phyloP scores from a whole-genome alignment of 2,113 vertebrate genomes.

The Psittacara wagleri region DNA sequence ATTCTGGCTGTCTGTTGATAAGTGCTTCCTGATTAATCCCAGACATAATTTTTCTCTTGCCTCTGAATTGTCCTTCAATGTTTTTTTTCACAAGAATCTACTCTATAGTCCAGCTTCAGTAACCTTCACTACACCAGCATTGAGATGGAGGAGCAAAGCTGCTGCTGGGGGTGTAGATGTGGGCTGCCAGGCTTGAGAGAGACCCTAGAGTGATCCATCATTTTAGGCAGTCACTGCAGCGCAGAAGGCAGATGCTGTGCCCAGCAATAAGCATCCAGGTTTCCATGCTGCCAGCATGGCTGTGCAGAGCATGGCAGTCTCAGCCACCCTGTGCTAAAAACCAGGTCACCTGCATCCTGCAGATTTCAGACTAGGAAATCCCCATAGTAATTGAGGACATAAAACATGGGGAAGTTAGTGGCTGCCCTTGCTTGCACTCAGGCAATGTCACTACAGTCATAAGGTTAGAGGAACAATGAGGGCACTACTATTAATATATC shows the following conservation, averaged over 20 bases:
- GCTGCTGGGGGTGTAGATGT: neutral
- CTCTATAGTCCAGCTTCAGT: neutral
- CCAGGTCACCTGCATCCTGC: neutral
- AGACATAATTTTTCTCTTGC: neutral
- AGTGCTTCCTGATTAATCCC: neutral
- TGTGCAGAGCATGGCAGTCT: neutral
- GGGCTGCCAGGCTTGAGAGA: neutral
- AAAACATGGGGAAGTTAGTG: neutral
- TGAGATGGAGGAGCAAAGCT: neutral
- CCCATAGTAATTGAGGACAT: neutral
- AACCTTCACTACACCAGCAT: neutral
- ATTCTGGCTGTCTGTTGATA: neutral
- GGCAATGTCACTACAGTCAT: conserved; percentile 19
- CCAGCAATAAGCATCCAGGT: neutral
- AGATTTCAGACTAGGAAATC: neutral
- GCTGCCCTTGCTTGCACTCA: neutral
- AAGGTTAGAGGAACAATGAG: conserved; percentile 9
- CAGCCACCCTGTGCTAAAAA: neutral
- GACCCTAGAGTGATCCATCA: neutral
- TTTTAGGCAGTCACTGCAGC: neutral
- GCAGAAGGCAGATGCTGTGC: neutral
- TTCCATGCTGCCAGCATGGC: neutral
- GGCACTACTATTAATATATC: neutral
- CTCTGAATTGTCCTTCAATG: neutral
- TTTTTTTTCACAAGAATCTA: neutral